Evolutionary conservation across 2,797 vertebrate genomes (phyloP), one percentile per base, ranked within the genome.

Genomic region (Hozukius guyotensis): DNA sequence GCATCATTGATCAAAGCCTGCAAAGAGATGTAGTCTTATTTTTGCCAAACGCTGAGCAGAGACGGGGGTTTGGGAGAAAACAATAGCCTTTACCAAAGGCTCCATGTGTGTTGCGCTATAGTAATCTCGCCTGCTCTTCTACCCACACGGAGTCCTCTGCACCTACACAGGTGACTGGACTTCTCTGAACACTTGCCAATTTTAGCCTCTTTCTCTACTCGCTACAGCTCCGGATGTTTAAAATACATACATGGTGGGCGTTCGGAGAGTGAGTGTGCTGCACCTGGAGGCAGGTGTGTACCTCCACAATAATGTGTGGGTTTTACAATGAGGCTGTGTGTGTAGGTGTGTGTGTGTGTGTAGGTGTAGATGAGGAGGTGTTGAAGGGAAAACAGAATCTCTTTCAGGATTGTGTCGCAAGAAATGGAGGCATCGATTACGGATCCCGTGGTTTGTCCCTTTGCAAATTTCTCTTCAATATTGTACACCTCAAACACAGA

Each of bases 1-100:
- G 85, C 91, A 92, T 91, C 92, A 89, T 92, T 93, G 89, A 94
- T 94, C 92, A 91, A 92, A 93, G 91, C 84, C 80, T 65, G 81
- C 84, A 85, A 78, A 49, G 84, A 89, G 68, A 86, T 53, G 34
- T 84, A 59, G 76, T 83, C 78, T 83, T 89, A 81, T 89, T 89
- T 84, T 81, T 86, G 65, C 82, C 83, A 81, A 84, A 88, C 6
- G 9, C 75, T 2, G 82, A 86, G 56, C 75, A 62, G 80, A 88
- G 64, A 77, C 8, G 64, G 24, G 69, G 71, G 42, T 65, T 80
- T 72, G 65, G 72, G 63, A 62, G 32, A 81, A 89, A 91, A 92
- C 82, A 88, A 86, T 78, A 82, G 83, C 71, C 4, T 77, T 77
- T 34, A 88, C 78, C 61, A 73, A 80, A 70, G 56, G 61, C 88